A percentile compares a stretch with the other conserved stretches of the same genome.
Evolutionary conservation across 1,140 invertebrate genomes (phyloP).

Genomic region (Ceratina japonica): DNA sequence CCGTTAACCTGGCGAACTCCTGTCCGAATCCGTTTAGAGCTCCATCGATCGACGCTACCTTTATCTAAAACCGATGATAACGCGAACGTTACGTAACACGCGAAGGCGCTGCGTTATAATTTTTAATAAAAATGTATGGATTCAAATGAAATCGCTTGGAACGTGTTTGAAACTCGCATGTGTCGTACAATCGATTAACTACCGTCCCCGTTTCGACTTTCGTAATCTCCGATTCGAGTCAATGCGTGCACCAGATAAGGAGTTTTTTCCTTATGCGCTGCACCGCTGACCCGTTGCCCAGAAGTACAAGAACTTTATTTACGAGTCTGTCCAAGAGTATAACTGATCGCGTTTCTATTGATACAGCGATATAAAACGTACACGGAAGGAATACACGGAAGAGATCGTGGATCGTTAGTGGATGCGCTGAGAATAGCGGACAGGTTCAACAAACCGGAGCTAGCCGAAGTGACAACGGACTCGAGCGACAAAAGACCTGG

Average conservation of each 20-base stretch:
- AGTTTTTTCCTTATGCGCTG: no score
- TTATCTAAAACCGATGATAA: conserved; percentile 14
- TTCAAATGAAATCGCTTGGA: no score
- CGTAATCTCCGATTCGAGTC: conserved; percentile 8
- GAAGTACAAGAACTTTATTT: background rate
- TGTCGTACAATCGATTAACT: background rate
- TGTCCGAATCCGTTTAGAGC: background rate
- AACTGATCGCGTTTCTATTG: no score
- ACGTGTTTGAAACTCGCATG: no score
- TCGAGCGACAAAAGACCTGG: background rate
- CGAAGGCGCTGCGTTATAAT: no score
- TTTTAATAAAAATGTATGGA: no score
- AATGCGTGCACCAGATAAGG: conserved; percentile 20
- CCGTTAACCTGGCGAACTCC: background rate
- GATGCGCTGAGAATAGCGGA: background rate
- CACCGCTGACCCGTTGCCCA: no score
- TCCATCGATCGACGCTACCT: background rate
- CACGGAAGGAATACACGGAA: background rate
- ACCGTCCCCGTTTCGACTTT: background rate
- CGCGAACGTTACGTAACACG: background rate
- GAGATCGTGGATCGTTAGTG: background rate
- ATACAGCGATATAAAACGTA: no score
- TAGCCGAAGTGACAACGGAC: background rate
- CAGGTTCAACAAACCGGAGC: conserved; percentile 10
- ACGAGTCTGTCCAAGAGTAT: no score